Evolutionary conservation across 2,113 vertebrate species (phyloP).

Genomic region (Neomonachus schauinslandi): DNA sequence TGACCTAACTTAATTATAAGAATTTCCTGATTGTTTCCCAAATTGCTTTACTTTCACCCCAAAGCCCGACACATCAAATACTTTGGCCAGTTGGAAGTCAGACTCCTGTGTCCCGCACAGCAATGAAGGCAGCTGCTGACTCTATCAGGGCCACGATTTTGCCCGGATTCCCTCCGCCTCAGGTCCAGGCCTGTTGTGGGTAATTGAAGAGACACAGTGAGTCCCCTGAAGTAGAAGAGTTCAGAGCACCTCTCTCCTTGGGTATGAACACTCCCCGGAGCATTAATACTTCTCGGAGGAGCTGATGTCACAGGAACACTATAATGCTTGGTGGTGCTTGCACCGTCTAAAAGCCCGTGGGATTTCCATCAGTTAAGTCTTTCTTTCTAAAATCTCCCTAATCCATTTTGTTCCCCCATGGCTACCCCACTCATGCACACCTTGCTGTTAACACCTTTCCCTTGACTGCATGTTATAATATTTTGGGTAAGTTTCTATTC

Average conservation of each 20-base stretch:
- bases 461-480: neutral
- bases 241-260: neutral
- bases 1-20: neutral
- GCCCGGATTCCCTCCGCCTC: neutral
- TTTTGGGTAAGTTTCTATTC: neutral
- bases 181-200: neutral
- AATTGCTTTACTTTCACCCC: neutral
- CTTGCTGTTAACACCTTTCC: neutral
- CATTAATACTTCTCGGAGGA: neutral
- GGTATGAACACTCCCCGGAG: fast-evolving
- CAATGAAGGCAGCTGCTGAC: neutral
- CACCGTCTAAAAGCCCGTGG: neutral
- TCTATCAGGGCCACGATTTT: neutral
- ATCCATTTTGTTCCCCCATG: too few species aligned
- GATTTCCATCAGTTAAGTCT: neutral
- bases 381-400: neutral
- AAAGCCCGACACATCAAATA: neutral
- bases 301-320: too few species aligned
- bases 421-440: too few species aligned
- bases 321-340: fast-evolving
- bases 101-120: neutral
- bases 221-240: neutral
- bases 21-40: neutral
- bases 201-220: neutral
- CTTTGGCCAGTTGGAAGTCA: neutral